Percentiles rank a stretch among this genome's conserved stretches.
Evolutionary conservation across 2,113 vertebrate species (phyloP).

Genomic region (human (Homo sapiens)): GRCh38 chr17:58062501-58063000

Average conservation of each 20-base stretch:
- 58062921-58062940: not conserved
- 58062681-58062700: not conserved
- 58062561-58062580: not conserved
- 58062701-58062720: not conserved
- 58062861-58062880: not conserved
- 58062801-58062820: not conserved
- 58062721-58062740: not conserved
- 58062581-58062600: not conserved
- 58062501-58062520: not conserved
- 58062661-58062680: not conserved
- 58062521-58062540: conserved; percentile 16
- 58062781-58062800: not conserved
- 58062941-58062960: conserved; percentile 28
- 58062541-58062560: not conserved
- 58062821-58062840: not conserved
- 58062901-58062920: not conserved
- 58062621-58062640: not conserved
- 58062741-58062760: not conserved
- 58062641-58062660: not conserved
- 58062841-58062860: not conserved
- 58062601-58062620: not conserved
- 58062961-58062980: not conserved
- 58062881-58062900: not conserved
- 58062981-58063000: conserved; percentile 44
- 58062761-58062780: not conserved